Evolutionary conservation across 2,797 vertebrate genomes (phyloP).

Genomic region (Dallia pectoralis): DNA sequence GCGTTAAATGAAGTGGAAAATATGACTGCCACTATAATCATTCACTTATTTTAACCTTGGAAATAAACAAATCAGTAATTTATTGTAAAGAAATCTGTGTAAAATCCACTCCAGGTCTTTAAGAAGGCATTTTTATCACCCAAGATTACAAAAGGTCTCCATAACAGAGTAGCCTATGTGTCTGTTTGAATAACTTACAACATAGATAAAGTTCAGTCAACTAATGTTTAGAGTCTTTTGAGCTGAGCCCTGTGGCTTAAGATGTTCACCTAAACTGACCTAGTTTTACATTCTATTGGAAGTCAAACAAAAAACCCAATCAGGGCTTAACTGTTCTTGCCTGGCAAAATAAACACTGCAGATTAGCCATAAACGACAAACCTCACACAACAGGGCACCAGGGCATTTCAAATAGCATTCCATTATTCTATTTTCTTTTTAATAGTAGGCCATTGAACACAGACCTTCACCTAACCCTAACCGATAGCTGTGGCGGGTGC

Average conservation of each 20-base stretch:
- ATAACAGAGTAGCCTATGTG: no score
- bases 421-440: neutral
- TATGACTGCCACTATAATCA: neutral
- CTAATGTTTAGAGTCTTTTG: neutral
- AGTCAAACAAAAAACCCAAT: neutral
- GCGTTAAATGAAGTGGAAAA: no score
- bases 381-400: neutral
- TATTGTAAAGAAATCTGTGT: slow-evolving; percentile 1
- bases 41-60: neutral
- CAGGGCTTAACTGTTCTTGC: neutral
- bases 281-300: neutral
- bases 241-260: neutral
- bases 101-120: slow-evolving; percentile 45
- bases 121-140: slow-evolving; percentile 9
- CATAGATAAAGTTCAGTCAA: neutral
- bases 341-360: neutral
- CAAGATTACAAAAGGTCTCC: neutral
- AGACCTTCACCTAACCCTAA: slow-evolving; percentile 39
- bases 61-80: neutral
- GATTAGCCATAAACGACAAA: neutral
- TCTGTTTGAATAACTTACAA: neutral
- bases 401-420: neutral
- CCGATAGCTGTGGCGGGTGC: neutral
- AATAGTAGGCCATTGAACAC: slow-evolving; percentile 6
- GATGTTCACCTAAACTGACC: neutral